Evolutionary conservation across 2,113 vertebrate species (phyloP), one percentile per base, ranked within the genome.

Genomic region (Alethe castanea): DNA sequence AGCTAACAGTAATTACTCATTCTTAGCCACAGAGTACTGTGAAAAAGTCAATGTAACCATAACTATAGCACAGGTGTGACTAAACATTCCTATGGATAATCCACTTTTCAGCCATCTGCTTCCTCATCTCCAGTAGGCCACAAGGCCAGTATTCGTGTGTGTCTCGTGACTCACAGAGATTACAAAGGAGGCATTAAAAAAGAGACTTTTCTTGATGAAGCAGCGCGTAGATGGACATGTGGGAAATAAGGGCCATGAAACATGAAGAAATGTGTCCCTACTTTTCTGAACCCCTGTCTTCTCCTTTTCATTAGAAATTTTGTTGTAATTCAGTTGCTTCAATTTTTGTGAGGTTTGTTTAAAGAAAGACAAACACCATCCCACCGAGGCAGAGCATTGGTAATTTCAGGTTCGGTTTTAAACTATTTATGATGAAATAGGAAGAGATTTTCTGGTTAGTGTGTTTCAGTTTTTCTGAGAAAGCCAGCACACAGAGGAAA

Each of bases 151-250:
- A 48, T 25, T 48, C 4, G 4, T 48, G 48, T 48, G 48, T 25
- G 48, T 48, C 48, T 48, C 48, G 25, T 48, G 48, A 48, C 24
- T 48, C 50, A 52, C 11, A 52, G 25, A 52, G 25, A 2, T 29
- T 48, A 66, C 16, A 38, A 12, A 50, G 36, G 36, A 64, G 22
- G 14, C 44, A 23, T 29, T 83, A 35, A 33, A 61, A 61, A 29
- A 24, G 22, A 71, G 28, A 28, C 24, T 48, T 50, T 79, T 38
- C 9, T 42, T 5, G 17, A 31, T 31, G 47, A 52, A 81, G 36
- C 31, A 62, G 16, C 16, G 33, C 31, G 11, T 8, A 38, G 26
- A 69, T 0, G 0, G 25, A 50, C 18, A 5, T 6, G 5, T 20
- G 54, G 13, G 24, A 42, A 70, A 64, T 4, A 54, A 66, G 60